Conservation (phyloP, 2,113 vertebrate genomes). For the Poecilia latipinna region DNA sequence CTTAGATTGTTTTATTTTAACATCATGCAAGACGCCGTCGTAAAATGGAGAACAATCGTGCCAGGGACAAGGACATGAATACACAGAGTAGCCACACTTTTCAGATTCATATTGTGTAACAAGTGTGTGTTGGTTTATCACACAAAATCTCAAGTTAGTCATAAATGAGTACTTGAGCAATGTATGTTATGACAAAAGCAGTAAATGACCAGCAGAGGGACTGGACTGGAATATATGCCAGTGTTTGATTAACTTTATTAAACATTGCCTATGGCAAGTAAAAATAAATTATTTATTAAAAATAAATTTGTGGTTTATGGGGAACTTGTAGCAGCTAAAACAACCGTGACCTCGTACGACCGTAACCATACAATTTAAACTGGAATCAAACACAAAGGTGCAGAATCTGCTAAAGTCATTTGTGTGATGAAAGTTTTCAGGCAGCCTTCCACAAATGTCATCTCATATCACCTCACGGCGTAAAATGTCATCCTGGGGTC, state of each 20-base stretch:
- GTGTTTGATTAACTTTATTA: neutral
- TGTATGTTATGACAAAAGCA: neutral
- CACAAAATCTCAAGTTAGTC: neutral
- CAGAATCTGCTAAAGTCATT: slow-evolving; percentile 11
- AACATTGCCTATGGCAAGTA: neutral
- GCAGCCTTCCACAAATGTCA: slow-evolving; percentile 52
- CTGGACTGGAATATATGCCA: neutral
- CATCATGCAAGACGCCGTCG: neutral
- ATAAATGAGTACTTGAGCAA: neutral
- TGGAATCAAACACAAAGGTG: slow-evolving; percentile 15
- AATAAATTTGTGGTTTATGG: neutral
- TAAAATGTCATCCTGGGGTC: slow-evolving; percentile 39
- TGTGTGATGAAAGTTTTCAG: slow-evolving; percentile 2
- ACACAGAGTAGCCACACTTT: neutral
- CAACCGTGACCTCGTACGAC: neutral
- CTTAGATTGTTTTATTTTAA: neutral
- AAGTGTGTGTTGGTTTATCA: neutral
- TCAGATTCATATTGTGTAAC: neutral
- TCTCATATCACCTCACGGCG: slow-evolving; percentile 31
- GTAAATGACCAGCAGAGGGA: no score
- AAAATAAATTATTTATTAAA: neutral
- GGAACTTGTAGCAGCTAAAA: neutral
- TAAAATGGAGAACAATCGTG: neutral
- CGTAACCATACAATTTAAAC: neutral
- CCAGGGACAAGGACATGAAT: neutral